These are phyloP conservation scores for Vollenhovia emeryi DNA, from an alignment of 1,140 invertebrate species.

Conservation along the genomic window DNA sequence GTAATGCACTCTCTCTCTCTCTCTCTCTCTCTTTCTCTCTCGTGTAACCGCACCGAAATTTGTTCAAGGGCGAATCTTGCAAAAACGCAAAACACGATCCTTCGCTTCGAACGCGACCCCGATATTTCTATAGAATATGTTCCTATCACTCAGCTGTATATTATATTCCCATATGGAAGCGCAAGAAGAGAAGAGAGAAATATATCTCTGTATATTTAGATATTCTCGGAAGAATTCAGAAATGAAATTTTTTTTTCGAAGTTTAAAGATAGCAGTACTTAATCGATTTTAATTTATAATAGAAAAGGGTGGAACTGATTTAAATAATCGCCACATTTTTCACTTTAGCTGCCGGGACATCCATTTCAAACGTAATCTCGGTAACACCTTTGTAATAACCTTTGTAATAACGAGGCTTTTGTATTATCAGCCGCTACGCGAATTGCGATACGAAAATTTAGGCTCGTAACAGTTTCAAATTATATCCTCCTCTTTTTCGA, in stretches of 20 bases:
- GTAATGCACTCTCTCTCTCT: neutral
- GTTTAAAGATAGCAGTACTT: neutral
- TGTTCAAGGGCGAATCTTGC: neutral
- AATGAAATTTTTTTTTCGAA: neutral
- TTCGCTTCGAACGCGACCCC: neutral
- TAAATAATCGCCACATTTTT: neutral
- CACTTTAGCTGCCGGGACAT: neutral
- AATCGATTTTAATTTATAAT: neutral
- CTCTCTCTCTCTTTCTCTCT: neutral
- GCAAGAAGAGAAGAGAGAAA: neutral
- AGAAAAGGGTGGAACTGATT: neutral
- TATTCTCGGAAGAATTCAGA: neutral
- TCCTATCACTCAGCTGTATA: neutral
- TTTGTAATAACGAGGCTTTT: no score
- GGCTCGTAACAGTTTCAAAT: neutral
- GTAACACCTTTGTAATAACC: neutral
- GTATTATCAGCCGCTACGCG: no score
- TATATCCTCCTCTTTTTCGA: neutral
- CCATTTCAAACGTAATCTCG: neutral
- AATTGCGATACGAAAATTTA: neutral
- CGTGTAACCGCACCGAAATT: neutral
- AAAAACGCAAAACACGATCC: conserved; percentile 11
- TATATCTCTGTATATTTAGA: neutral
- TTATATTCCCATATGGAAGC: neutral
- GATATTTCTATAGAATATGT: conserved; percentile 7